Percentiles rank a stretch among this genome's conserved stretches.
Conservation (phyloP, 2,113 vertebrate species). For the Dipodomys merriami region DNA sequence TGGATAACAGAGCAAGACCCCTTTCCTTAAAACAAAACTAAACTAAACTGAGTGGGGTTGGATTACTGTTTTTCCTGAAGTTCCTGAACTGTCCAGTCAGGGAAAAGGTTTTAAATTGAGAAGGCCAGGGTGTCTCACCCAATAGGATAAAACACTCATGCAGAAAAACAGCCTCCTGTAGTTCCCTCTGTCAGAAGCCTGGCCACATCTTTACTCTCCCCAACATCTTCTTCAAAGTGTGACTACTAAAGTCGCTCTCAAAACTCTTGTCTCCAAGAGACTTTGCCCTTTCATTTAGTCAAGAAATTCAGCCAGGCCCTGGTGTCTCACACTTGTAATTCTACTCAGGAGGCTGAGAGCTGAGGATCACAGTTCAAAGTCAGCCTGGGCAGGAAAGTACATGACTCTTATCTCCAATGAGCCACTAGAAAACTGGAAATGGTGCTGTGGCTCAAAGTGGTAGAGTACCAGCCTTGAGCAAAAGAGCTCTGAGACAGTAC, state of each 20-base stretch:
- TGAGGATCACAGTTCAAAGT: too few species aligned
- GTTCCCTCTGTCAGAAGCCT: neutral
- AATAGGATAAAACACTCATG: neutral
- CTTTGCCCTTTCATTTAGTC: neutral
- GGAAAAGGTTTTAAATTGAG: slow-evolving; percentile 20
- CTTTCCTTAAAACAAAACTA: neutral
- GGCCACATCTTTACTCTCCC: too few species aligned
- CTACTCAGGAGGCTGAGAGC: too few species aligned
- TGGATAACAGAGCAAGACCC: too few species aligned
- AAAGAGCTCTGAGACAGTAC: too few species aligned
- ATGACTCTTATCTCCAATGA: too few species aligned
- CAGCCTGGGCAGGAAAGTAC: too few species aligned
- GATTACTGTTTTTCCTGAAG: neutral
- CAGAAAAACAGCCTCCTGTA: neutral
- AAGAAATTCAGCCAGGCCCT: neutral
- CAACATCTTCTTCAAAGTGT: too few species aligned
- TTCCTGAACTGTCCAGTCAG: neutral
- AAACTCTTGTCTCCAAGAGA: neutral
- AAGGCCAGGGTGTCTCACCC: neutral
- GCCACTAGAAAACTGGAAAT: too few species aligned
- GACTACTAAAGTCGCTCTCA: neutral
- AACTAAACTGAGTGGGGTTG: neutral
- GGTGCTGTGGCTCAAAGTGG: too few species aligned
- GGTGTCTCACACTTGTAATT: too few species aligned
- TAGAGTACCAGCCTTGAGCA: too few species aligned